Conservation (phyloP, 2,113 vertebrate species). For the Urocolius indicus region DNA sequence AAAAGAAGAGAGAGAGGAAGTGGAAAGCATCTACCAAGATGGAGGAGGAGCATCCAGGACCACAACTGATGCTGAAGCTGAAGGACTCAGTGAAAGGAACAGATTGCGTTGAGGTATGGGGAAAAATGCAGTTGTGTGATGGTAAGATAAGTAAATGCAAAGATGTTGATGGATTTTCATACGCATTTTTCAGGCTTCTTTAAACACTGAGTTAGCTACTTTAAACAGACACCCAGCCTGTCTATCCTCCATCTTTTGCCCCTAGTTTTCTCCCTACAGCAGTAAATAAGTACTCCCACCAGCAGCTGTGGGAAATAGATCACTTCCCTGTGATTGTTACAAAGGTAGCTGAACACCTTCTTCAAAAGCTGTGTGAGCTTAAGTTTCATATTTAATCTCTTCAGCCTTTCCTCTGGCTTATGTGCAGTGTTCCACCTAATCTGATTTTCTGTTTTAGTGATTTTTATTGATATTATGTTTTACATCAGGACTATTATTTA, state of each 20-base stretch:
- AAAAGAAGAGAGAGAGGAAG: too few species aligned
- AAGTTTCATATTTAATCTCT: not conserved
- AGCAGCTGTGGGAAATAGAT: not conserved
- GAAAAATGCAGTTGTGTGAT: not conserved
- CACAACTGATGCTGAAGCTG: not conserved
- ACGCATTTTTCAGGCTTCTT: not conserved
- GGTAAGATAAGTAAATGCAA: not conserved
- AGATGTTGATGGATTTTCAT: not conserved
- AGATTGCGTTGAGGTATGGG: not conserved
- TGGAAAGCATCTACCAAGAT: not conserved
- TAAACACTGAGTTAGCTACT: not conserved
- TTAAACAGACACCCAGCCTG: not conserved
- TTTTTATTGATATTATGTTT: constrained; percentile 3
- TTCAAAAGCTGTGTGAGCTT: not conserved
- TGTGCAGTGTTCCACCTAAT: not conserved
- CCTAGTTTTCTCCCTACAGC: not conserved
- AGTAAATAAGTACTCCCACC: not conserved
- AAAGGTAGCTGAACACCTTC: not conserved
- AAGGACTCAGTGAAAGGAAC: not conserved
- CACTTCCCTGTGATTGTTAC: not conserved
- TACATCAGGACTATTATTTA: not conserved
- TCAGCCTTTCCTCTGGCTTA: not conserved
- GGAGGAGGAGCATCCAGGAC: not conserved
- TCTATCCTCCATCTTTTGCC: not conserved
- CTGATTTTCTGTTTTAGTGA: constrained; percentile 10